Conservation (phyloP, 2,888 invertebrate genomes). For the Agonum fuliginosum region DNA sequence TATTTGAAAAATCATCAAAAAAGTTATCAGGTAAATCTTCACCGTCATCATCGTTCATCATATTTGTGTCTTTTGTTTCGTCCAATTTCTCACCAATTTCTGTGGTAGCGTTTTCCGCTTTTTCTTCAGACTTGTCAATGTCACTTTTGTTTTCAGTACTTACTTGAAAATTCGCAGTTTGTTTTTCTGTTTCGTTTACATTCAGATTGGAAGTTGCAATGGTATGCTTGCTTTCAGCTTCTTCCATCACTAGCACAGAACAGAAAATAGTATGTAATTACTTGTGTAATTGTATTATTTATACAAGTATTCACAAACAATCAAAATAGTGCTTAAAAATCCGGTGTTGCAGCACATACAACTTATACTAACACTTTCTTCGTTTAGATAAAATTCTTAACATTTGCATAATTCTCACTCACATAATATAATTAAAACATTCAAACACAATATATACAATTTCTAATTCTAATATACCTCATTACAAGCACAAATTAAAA, state of each 20-base stretch:
- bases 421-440: background rate
- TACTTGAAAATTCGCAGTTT: background rate
- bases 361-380: slow-evolving; percentile 9
- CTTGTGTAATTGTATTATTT: background rate
- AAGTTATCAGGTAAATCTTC: slow-evolving; percentile 72
- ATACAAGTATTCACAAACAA: slow-evolving; percentile 25
- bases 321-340: slow-evolving; percentile 2
- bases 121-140: background rate
- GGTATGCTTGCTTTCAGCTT: slow-evolving; percentile 24
- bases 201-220: background rate
- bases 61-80: slow-evolving; percentile 1
- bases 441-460: background rate
- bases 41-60: slow-evolving; percentile 64
- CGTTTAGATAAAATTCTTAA: background rate
- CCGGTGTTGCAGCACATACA: slow-evolving; percentile 10
- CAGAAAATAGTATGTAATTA: slow-evolving; percentile 13
- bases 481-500: slow-evolving; percentile 13
- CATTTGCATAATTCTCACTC: background rate
- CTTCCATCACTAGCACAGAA: slow-evolving; percentile 39
- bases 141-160: background rate
- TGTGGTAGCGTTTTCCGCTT: background rate
- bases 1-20: slow-evolving; percentile 72
- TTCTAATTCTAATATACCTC: slow-evolving; percentile 16
- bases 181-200: background rate
- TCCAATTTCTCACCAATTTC: background rate